Base-by-base conservation (phyloP, 2,113 vertebrate species). In the Notarius lentiginosus region DNA sequence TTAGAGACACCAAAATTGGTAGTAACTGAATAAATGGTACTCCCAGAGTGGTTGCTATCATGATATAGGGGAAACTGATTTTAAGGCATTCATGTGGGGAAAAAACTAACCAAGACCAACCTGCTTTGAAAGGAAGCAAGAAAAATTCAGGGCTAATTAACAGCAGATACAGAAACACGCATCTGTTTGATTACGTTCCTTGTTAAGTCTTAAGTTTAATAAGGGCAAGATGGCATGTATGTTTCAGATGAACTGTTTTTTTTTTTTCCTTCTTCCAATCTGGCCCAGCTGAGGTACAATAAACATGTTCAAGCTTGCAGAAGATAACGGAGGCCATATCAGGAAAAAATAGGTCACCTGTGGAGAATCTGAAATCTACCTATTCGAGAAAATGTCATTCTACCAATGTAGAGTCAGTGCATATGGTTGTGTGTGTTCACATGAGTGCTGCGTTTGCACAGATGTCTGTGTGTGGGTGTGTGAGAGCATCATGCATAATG, bases 141-240 rank as follows among this genome's bases (percentile, higher is more conserved):
- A 60, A 24, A 84, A 41, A 61, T 61, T 61, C 20, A 61, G 34
- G 20, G 4, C 22, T 84, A 75, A 76, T 61, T 47, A 61, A 55
- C 24, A 51, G 24, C 34, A 51, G 34, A 41, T 60, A 24, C 20
- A 11, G 14, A 61, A 76, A 61, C 22, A n/a, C n/a, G 12, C 68
- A 73, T 73, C 68, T 24, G 55, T 73, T 72, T 56, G 53, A 75
- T 70, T 68, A 30, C 14, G 41, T 73, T 84, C 30, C 51, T 61
- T 84, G 27, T 84, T 70, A 83, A 70, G n/a, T 15, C 8, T 34
- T 34, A 7, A n/a, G 72, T 84, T 84, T 76, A 76, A 27, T 75
- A 51, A n/a, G 56, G n/a, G 30, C 53, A 58, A 22, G 51, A 11
- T 30, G 51, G 15, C 30, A 24, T 58, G 20, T 55, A 22, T 73